Evolutionary conservation across 2,113 vertebrate species (phyloP).

Genomic region (Sakesphorus luctuosus): DNA sequence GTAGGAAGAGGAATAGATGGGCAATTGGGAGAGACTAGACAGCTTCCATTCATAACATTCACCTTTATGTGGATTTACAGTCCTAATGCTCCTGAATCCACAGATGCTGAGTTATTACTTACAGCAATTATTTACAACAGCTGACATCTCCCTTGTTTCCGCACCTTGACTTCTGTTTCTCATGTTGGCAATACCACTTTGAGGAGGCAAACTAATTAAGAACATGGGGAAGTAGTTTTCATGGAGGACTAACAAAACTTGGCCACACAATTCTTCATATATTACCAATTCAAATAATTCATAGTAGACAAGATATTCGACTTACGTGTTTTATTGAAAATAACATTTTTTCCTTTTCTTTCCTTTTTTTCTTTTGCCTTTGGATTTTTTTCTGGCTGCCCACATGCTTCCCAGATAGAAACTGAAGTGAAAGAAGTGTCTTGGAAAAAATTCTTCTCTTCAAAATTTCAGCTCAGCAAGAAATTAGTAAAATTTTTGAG

Average conservation of each 20-base stretch:
- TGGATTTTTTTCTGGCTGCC: not conserved
- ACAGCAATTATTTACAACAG: not conserved
- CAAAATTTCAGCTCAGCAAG: not conserved
- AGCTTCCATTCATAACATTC: conserved; percentile 58
- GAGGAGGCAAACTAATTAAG: conserved; percentile 1
- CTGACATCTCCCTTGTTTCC: conserved; percentile 20
- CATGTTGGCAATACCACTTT: conserved; percentile 15
- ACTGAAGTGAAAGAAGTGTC: not conserved
- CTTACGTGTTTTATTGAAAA: not conserved
- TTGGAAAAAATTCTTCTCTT: not conserved
- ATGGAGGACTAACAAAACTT: not conserved
- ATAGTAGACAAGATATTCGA: not conserved
- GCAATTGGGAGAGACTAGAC: not conserved
- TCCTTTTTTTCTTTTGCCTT: not conserved
- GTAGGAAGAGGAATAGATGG: conserved; percentile 65
- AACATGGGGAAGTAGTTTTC: not conserved
- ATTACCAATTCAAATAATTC: not conserved
- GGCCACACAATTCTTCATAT: not conserved
- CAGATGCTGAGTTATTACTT: conserved; percentile 30
- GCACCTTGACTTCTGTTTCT: not conserved
- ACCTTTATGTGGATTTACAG: conserved; percentile 46
- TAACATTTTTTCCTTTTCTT: not conserved
- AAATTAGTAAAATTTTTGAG: not conserved
- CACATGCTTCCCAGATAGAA: not conserved
- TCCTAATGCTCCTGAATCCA: not conserved